phyloP scores from a whole-genome alignment of 2,113 vertebrate genomes.

The Sphyrna mokarran region DNA sequence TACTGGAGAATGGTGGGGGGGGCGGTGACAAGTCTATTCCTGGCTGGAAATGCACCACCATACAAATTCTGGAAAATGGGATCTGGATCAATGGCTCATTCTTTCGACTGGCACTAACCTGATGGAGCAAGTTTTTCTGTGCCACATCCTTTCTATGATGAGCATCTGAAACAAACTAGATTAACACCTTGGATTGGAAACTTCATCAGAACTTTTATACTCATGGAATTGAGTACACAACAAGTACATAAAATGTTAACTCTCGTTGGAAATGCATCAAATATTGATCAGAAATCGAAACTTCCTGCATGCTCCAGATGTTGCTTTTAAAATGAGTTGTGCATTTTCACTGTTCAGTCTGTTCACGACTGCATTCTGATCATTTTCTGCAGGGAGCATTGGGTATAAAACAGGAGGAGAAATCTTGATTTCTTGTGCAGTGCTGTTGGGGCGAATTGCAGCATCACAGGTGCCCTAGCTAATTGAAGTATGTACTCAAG shows the following conservation, averaged over 20 bases:
- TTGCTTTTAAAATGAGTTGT: background rate
- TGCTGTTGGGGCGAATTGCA: too few species aligned
- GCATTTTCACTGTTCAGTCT: background rate
- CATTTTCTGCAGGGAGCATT: background rate
- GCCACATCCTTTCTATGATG: too few species aligned
- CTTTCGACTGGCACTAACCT: too few species aligned
- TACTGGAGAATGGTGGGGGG: background rate
- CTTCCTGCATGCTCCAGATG: background rate
- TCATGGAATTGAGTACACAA: background rate
- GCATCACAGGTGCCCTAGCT: too few species aligned
- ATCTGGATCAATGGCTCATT: too few species aligned
- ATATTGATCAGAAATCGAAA: background rate
- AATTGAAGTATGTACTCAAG: too few species aligned
- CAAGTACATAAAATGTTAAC: background rate
- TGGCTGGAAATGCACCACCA: too few species aligned
- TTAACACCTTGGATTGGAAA: background rate
- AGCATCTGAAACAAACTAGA: background rate
- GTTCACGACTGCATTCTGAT: background rate
- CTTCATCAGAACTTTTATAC: background rate
- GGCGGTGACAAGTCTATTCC: background rate
- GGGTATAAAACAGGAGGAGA: background rate
- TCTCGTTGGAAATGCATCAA: background rate
- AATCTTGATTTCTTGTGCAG: too few species aligned
- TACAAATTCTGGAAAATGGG: too few species aligned
- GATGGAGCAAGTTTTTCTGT: too few species aligned